Conservation (phyloP, 2,888 invertebrate species). For the Scaptomyza flava region DNA sequence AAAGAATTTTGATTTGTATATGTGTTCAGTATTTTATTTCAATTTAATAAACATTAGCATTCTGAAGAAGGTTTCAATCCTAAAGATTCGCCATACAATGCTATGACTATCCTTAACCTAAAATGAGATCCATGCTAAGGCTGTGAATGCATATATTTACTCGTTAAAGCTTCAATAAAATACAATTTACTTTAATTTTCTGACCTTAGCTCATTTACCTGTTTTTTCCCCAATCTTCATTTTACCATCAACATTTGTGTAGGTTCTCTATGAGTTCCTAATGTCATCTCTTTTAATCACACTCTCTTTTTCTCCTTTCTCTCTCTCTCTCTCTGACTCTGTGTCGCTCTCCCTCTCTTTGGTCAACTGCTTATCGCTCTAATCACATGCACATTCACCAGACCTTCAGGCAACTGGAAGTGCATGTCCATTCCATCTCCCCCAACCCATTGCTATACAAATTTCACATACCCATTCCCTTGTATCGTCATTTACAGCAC, state of each 20-base stretch:
- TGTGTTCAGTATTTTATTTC: no score
- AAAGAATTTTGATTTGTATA: no score
- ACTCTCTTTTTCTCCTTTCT: background rate
- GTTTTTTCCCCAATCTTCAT: background rate
- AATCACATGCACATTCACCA: slow-evolving; percentile 10
- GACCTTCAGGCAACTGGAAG: slow-evolving; percentile 1
- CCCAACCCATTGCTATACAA: background rate
- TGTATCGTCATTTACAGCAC: slow-evolving; percentile 8
- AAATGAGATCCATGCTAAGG: background rate
- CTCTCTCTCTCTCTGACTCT: no score
- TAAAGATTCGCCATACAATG: background rate
- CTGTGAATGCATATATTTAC: background rate
- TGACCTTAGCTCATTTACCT: background rate
- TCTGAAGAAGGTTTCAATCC: no score
- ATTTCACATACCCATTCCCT: slow-evolving; percentile 5
- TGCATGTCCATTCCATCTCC: background rate
- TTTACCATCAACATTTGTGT: background rate
- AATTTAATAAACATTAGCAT: no score
- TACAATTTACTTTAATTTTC: background rate
- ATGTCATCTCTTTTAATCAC: slow-evolving; percentile 6
- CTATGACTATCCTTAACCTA: background rate
- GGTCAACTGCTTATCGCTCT: slow-evolving; percentile 8
- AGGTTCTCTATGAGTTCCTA: background rate
- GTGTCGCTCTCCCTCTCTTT: no score
- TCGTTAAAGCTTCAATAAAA: background rate